Conservation (phyloP, 2,113 vertebrate genomes). For the Atherinomorus stipes region DNA sequence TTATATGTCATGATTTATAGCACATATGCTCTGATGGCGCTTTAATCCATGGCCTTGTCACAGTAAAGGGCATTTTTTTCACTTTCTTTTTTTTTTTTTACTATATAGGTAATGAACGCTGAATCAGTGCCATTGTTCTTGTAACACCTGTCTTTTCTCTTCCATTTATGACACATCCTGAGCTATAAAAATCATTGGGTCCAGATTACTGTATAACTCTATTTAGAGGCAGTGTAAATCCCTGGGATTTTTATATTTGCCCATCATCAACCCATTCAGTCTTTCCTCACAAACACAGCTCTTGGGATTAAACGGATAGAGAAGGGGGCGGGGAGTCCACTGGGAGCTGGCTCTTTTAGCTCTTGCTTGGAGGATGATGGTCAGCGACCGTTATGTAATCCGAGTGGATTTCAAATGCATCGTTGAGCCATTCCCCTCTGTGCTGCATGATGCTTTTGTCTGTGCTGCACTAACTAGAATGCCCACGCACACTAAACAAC, state of each 20-base stretch:
- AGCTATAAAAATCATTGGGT: constrained; percentile 48
- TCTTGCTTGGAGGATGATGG: constrained; percentile 71
- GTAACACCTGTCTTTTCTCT: constrained; percentile 42
- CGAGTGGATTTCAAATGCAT: constrained; percentile 67
- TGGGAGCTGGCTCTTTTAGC: constrained; percentile 61
- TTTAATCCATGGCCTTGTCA: too few relatives aligned
- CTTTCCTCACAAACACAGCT: constrained; percentile 56
- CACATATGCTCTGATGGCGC: neutral
- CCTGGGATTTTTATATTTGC: constrained; percentile 73
- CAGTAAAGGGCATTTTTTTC: neutral
- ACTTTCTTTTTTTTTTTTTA: constrained; percentile 9
- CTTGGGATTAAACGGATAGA: constrained; percentile 72
- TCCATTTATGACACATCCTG: constrained; percentile 33
- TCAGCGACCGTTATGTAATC: constrained; percentile 73
- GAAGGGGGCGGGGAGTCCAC: constrained; percentile 58
- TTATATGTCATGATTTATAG: neutral
- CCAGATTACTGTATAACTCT: constrained; percentile 74
- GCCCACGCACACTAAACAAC: constrained; percentile 30
- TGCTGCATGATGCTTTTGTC: constrained; percentile 56
- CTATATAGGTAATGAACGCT: constrained; percentile 4
- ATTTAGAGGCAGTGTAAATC: constrained; percentile 74
- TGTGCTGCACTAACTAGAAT: constrained; percentile 43
- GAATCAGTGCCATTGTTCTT: constrained; percentile 17
- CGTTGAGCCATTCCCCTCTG: constrained; percentile 54
- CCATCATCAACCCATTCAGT: constrained; percentile 62